Conservation (phyloP, 2,797 vertebrate species). For the Lacerta bilineata region DNA sequence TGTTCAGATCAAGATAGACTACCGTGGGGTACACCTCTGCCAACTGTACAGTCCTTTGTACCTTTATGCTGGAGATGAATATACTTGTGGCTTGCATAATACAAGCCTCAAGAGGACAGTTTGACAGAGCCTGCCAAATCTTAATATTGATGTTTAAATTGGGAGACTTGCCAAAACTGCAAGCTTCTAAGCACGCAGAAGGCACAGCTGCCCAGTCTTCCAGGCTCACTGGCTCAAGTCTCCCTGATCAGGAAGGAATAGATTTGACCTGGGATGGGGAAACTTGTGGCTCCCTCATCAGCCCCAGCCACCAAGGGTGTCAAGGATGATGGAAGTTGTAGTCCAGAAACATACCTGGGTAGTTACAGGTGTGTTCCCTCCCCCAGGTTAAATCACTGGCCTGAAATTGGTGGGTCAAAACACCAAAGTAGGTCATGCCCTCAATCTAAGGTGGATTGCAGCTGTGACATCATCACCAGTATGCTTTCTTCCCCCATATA, state of each 20-base stretch:
- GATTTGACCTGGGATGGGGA: neutral
- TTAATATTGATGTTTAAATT: constrained; percentile 4
- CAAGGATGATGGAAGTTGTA: neutral
- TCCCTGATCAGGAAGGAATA: neutral
- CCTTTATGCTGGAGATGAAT: constrained; percentile 13
- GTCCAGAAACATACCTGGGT: neutral
- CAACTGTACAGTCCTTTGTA: neutral
- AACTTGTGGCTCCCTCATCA: neutral
- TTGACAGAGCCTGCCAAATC: neutral
- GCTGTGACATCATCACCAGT: neutral
- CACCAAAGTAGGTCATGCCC: neutral
- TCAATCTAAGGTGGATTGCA: neutral
- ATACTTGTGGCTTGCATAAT: neutral
- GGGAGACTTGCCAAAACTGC: neutral
- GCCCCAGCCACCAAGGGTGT: no score
- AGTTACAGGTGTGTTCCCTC: neutral
- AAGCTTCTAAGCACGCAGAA: neutral
- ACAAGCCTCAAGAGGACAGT: neutral
- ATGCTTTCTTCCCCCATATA: neutral
- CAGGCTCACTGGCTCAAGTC: neutral
- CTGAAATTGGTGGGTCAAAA: neutral
- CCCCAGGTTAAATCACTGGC: neutral
- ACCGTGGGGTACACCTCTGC: neutral
- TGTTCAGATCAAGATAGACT: constrained; percentile 35
- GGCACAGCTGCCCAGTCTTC: neutral